Base-by-base conservation (phyloP, 2,797 vertebrate species). In the Momotus momota region DNA sequence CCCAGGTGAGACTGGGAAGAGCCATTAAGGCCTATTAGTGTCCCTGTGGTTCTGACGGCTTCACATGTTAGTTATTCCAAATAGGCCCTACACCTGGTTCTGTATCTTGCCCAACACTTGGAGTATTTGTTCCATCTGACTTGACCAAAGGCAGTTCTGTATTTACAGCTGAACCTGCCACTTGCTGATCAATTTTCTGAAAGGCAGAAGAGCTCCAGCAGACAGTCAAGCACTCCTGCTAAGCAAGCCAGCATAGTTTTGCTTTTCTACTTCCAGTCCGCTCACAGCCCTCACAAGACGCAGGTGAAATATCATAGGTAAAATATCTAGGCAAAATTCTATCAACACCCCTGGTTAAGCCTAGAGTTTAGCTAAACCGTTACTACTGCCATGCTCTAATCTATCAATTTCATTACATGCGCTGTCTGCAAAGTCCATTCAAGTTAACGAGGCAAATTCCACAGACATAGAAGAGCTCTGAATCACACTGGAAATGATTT, bases 381-480 rank as follows among this genome's bases (percentile, higher is more conserved):
- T 80, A 40, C 15, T 74, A 27, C 21, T 74, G 12, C 51, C 64
- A 12, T 58, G n/a, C 22, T 87, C 75, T 85, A 75, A 92, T 57
- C 19, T 84, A 88, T 49, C 58, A 75, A 19, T 52, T 43, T 79
- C 45, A 72, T 79, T 62, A 74, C 4, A 2, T 46, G 38, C n/a
- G 20, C 74, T 45, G 55, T 60, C 84, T 91, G 84, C 41, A 73
- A 87, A 86, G n/a, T 74, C 66, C 72, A 49, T 45, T 82, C 86
- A 85, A 94, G 54, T 88, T 96, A 93, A 96, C 48, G 67, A 93
- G 33, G 88, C 71, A 86, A 79, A 86, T 90, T 96, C 21, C 57
- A 84, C 27, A 81, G 58, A 73, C 31, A 80, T 1, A 86, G 81
- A 93, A 77, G 31, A 85, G 55, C 38, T 78, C 69, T 81, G 67